Percentiles rank a stretch among this genome's conserved stretches.
Evolutionary conservation across 2,797 vertebrate species (phyloP).

Genomic region (Eurystomus glaucurus): DNA sequence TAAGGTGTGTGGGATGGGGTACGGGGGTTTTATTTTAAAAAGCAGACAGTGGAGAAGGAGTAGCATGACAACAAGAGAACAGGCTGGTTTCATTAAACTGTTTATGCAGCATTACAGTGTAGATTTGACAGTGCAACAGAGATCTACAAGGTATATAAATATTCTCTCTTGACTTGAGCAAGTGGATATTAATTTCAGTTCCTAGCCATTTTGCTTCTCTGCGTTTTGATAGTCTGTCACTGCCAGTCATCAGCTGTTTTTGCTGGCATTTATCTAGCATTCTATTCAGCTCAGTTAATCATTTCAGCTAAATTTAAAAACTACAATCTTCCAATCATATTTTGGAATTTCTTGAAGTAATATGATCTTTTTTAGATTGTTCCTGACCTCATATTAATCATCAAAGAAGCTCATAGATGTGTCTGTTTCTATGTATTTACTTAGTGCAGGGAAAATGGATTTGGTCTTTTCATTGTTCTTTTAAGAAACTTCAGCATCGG

Average conservation of each 20-base stretch:
- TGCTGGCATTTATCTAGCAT: background rate
- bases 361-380: background rate
- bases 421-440: background rate
- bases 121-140: background rate
- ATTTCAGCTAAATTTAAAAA: background rate
- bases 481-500: background rate
- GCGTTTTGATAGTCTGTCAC: background rate
- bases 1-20: slow-evolving; percentile 45
- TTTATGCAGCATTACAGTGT: background rate
- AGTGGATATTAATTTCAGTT: background rate
- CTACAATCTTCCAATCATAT: background rate
- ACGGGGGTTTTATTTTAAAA: background rate
- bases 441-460: background rate
- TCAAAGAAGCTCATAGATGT: background rate
- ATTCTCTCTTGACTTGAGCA: background rate
- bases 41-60: background rate
- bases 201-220: background rate
- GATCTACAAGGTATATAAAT: background rate
- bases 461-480: background rate
- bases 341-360: background rate
- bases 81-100: background rate
- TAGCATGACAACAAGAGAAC: background rate
- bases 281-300: background rate
- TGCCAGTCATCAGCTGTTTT: background rate
- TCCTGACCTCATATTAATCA: background rate